Percentiles rank a stretch among this genome's conserved stretches.
Conservation (phyloP, 2,113 vertebrate species). For the Delphinapterus leucas region DNA sequence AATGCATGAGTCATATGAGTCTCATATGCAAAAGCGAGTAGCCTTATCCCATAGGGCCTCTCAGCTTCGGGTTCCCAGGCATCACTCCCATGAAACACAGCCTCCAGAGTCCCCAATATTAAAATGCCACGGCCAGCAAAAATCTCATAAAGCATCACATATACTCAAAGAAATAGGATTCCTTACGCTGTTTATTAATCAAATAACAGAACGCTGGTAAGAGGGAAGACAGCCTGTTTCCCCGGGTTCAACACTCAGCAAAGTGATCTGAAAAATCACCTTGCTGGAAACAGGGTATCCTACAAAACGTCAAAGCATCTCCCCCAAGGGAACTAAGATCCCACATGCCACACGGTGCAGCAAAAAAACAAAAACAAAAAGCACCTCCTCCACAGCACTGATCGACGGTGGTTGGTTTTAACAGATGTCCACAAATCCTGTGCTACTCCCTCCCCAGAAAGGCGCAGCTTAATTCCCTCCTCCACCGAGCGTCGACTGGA, state of each 20-base stretch:
- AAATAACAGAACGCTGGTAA: constrained; percentile 45
- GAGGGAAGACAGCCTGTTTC: not conserved
- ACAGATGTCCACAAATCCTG: not conserved
- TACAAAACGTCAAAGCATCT: accelerated
- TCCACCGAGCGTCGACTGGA: not conserved
- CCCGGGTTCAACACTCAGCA: constrained; percentile 21
- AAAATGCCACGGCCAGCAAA: constrained; percentile 26
- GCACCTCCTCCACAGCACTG: too few relatives aligned
- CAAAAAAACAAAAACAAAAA: too few relatives aligned
- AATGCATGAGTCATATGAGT: constrained; percentile 49
- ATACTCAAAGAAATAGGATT: not conserved
- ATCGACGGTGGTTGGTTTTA: not conserved
- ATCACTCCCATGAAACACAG: not conserved
- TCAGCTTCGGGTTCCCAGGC: not conserved
- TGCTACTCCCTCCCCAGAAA: not conserved
- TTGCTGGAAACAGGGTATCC: not conserved
- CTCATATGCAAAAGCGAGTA: not conserved
- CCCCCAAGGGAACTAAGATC: too few relatives aligned
- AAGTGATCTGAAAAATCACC: not conserved
- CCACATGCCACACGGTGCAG: too few relatives aligned
- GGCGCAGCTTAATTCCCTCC: not conserved
- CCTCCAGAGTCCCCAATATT: not conserved
- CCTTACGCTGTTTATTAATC: constrained; percentile 44
- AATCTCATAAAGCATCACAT: not conserved
- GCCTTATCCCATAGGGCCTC: not conserved